Evolutionary conservation across 2,888 invertebrate species (phyloP).

Genomic region (Agrochola macilenta): DNA sequence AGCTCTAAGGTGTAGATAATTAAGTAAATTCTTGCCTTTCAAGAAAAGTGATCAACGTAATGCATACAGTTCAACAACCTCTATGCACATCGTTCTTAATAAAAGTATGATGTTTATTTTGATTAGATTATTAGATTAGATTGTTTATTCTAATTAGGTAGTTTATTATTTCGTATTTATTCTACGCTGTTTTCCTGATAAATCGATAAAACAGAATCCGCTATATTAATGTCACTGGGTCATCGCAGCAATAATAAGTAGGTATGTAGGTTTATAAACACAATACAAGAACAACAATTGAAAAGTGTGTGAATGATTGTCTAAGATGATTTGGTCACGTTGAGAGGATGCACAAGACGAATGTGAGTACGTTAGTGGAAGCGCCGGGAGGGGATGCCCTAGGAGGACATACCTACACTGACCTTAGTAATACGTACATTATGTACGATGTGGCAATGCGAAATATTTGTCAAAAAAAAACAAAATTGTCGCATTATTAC

Average conservation of each 20-base stretch:
- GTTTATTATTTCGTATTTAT: background rate
- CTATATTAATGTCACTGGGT: background rate
- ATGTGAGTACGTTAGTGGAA: background rate
- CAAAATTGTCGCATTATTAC: too few species aligned
- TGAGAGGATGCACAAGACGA: background rate
- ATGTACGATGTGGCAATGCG: background rate
- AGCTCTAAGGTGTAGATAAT: background rate
- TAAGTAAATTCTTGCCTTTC: background rate
- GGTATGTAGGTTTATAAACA: background rate
- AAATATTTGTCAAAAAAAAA: background rate
- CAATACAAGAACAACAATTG: conserved; percentile 1
- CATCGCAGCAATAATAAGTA: background rate
- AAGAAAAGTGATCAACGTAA: conserved; percentile 3
- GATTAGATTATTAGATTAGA: conserved; percentile 26
- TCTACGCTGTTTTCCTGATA: background rate
- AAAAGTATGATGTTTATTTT: conserved; percentile 12
- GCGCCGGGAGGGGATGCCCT: background rate
- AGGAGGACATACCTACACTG: background rate
- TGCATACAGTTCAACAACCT: conserved; percentile 19
- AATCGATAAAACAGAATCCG: conserved; percentile 7
- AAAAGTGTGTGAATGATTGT: background rate
- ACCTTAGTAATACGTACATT: background rate
- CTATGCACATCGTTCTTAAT: conserved; percentile 2
- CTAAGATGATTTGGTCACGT: background rate
- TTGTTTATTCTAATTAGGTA: conserved; percentile 10